phyloP scores from a whole-genome alignment of 2,113 vertebrate genomes.

The Labeo rohita region DNA sequence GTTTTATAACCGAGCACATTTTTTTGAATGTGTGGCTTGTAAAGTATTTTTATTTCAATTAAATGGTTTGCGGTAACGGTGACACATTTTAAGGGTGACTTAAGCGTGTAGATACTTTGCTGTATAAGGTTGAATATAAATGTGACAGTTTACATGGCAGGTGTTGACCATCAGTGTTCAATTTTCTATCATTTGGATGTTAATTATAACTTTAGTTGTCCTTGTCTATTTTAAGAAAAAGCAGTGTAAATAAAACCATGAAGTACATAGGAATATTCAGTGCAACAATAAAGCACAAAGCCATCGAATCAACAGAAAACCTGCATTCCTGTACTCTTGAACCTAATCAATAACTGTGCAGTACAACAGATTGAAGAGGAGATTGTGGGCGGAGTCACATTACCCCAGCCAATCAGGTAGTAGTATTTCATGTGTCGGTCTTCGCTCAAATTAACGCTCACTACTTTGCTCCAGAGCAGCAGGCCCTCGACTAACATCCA shows the following conservation, averaged over 20 bases:
- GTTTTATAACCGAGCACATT: too few species aligned
- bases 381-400: background rate
- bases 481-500: constrained; percentile 86
- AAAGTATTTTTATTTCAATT: background rate
- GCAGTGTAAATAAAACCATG: background rate
- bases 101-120: too few species aligned
- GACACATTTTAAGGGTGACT: too few species aligned
- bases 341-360: background rate
- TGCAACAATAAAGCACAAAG: background rate
- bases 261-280: background rate
- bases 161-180: background rate
- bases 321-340: constrained; percentile 20
- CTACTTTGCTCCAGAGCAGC: constrained; percentile 85
- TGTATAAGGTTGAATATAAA: too few species aligned
- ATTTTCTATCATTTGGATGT: background rate
- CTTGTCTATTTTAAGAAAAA: background rate
- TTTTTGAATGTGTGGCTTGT: background rate
- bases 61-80: background rate
- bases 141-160: too few species aligned
- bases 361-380: background rate
- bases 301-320: background rate
- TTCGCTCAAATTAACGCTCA: constrained; percentile 80
- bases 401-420: constrained; percentile 85
- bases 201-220: too few species aligned
- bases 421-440: constrained; percentile 83